Evolutionary conservation across 2,888 invertebrate genomes (phyloP), one percentile per base, ranked within the genome.

Genomic region (Smittia sp.): DNA sequence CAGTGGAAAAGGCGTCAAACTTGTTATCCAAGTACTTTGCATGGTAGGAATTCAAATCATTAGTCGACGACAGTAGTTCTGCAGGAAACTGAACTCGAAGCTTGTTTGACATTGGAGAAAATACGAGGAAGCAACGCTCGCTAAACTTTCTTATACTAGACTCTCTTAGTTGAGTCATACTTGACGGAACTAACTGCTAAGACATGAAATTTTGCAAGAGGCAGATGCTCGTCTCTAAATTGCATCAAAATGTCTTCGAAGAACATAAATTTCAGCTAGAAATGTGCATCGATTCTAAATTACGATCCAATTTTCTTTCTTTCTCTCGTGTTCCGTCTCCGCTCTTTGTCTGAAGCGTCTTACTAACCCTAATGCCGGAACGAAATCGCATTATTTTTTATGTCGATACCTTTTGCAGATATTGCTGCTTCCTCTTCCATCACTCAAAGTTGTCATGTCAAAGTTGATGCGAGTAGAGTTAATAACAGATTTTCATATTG

Each of bases 261-360:
- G 41, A 38, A 46, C 68, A 68, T 68, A 68, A 68, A 68, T 68
- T 68, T 39, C 41, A 41, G 24, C 41, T 4, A 13, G 41, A 68
- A 68, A 68, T 68, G 68, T 68, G 68, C 68, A 68, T 68, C 68
- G 20, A 68, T 68, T 68, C 68, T 68, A 68, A 68, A 68, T 68
- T 68, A 68, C 46, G 68, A 68, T 68, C 68, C 68, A 68, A 68
- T 68, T 68, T 68, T 68, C 46, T 32, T 32, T 46, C 46, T 46
- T 46, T 46, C 46, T 15, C 46, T 15, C n/a, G 15, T 46, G 46
- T 46, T 46, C 46, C 41, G 22, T 68, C 58, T 24, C 20, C 20
- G 13, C 58, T 46, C 46, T 46, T 46, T 46, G 46, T 46, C 15
- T 11, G 58, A 58, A 58, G 22, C 68, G 39, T 68, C 68, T 68